Evolutionary conservation across 2,888 invertebrate genomes (phyloP), one percentile per base, ranked within the genome.

Genomic region (Lasioglossum vierecki): DNA sequence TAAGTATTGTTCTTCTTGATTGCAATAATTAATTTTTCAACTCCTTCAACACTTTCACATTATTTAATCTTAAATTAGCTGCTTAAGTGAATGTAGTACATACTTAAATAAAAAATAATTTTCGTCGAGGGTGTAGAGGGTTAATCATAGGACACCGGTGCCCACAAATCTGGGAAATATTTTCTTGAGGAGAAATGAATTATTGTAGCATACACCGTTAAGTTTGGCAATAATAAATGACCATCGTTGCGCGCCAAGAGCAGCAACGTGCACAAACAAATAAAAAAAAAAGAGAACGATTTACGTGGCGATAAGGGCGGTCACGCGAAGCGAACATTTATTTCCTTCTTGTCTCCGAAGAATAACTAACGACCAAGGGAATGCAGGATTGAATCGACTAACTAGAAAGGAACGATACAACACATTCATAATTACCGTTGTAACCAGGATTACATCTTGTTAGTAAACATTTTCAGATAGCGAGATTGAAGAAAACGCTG

Each of bases 291-390:
- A 35, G 15, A 35, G 8, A 8, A 13, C 66, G 35, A 13, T 26
- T 8, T 63, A 26, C 18, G 30, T 66, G 18, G 18, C 35, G 66
- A 66, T 66, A 35, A 30, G 35, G 30, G 18, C 66, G 66, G 66
- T 66, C 66, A 66, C 66, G 66, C 66, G 30, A 66, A 35, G 35
- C 66, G 66, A 35, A 35, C 66, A 30, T 66, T 35, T 66, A 35
- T 35, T 30, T 66, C 35, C 30, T 35, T 30, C 66, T 66, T 66
- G 66, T 66, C 66, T 18, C 66, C 66, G 18, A 35, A 66, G 66
- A 66, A 18, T 66, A 66, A 66, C 30, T 26, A 60, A 60, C 60
- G 66, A 66, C 35, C 66, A 18, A 35, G 35, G 18, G 8, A 66
- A 8, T 35, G 18, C 6, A 35, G 18, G 35, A 66, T 35, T 35